These are phyloP conservation scores for Plusia festucae DNA, from an alignment of 2,888 invertebrate species.

Conservation along the genomic window DNA sequence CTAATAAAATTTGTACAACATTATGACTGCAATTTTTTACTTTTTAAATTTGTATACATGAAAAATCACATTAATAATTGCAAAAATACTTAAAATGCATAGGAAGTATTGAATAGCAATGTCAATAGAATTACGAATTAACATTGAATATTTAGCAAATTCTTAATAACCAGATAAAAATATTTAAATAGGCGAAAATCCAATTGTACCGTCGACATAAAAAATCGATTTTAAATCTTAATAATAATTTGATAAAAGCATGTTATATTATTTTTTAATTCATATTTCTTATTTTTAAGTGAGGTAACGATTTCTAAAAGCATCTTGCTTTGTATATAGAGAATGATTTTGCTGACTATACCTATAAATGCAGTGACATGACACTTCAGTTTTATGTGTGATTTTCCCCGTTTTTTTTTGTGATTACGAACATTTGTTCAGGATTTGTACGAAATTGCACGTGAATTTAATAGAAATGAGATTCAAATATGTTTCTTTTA, in stretches of 20 bases:
- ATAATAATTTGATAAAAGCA: conserved; percentile 38
- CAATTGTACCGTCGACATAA: conserved; percentile 15
- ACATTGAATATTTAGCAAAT: background rate
- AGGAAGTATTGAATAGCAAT: conserved; percentile 26
- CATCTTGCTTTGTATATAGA: conserved; percentile 27
- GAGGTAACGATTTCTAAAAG: conserved; percentile 48
- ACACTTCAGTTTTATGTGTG: conserved; percentile 15
- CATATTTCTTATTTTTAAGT: conserved; percentile 40
- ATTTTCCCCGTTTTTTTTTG: background rate
- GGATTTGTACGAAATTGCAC: background rate
- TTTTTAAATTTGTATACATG: background rate
- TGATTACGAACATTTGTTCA: background rate
- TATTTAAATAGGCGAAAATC: conserved; percentile 23
- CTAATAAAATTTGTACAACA: too few species aligned
- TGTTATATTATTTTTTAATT: conserved; percentile 20
- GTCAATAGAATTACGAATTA: conserved; percentile 21
- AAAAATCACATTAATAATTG: background rate
- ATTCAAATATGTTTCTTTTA: background rate
- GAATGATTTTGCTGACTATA: conserved; percentile 28
- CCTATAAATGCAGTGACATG: conserved; percentile 44
- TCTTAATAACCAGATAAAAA: conserved; percentile 12
- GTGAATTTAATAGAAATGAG: background rate
- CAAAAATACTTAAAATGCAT: background rate
- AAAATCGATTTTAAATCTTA: conserved; percentile 11
- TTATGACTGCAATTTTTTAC: background rate